These are phyloP conservation scores for Acrossocheilus fasciatus DNA, from an alignment of 2,797 vertebrate genomes.

Conservation along the genomic window DNA sequence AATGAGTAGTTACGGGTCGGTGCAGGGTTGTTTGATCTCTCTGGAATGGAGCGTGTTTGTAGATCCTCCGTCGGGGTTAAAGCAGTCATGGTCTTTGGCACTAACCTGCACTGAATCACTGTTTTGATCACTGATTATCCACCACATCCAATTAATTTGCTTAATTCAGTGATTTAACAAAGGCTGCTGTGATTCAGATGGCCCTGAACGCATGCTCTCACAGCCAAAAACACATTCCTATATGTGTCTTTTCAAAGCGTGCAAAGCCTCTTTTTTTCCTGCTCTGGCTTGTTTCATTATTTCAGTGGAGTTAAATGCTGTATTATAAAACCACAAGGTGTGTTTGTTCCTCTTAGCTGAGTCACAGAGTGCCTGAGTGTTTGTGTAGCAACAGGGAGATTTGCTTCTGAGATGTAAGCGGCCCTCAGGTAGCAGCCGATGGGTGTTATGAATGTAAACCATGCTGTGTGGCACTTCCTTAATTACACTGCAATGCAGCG, in stretches of 20 bases:
- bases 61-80: slow-evolving; percentile 30
- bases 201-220: background rate
- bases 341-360: slow-evolving; percentile 23
- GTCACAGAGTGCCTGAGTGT: slow-evolving; percentile 34
- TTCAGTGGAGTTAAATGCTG: slow-evolving; percentile 19
- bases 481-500: slow-evolving; percentile 59
- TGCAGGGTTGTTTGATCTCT: slow-evolving; percentile 32
- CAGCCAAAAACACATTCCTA: slow-evolving; percentile 13
- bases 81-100: slow-evolving; percentile 45
- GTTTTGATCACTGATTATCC: slow-evolving; percentile 63
- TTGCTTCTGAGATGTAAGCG: slow-evolving; percentile 25
- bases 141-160: slow-evolving; percentile 51
- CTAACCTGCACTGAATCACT: slow-evolving; percentile 37
- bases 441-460: slow-evolving; percentile 52
- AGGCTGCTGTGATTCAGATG: slow-evolving; percentile 27
- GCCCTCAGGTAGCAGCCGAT: slow-evolving; percentile 44
- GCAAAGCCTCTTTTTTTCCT: slow-evolving; percentile 5
- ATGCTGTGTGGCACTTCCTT: slow-evolving; percentile 37
- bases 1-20: slow-evolving; percentile 27
- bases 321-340: slow-evolving; percentile 34
- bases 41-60: slow-evolving; percentile 45
- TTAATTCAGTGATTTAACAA: slow-evolving; percentile 60
- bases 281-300: slow-evolving; percentile 18
- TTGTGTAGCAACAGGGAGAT: slow-evolving; percentile 5
- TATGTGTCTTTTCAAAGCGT: background rate